Conservation (phyloP, 2,797 vertebrate species). For the Dryobates pubescens region DNA sequence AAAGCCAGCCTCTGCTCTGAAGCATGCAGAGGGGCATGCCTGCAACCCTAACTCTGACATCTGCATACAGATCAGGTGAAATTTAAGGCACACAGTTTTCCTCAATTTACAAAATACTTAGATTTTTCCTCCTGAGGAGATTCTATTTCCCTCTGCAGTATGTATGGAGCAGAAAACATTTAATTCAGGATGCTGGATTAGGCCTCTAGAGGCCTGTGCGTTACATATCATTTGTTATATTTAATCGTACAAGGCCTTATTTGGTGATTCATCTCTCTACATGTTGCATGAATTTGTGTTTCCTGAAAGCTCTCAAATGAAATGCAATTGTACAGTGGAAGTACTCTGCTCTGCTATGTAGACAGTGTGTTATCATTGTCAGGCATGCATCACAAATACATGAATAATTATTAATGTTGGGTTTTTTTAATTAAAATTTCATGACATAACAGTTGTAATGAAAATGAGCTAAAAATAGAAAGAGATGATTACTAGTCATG, state of each 20-base stretch:
- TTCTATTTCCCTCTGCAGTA: not conserved
- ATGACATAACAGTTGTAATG: not conserved
- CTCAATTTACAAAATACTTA: not conserved
- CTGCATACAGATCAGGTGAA: not conserved
- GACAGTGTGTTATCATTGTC: not conserved
- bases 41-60: not conserved
- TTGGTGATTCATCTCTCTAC: not conserved
- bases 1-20: not conserved
- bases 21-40: not conserved
- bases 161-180: not conserved
- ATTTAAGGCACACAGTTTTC: not conserved
- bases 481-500: not conserved
- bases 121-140: not conserved
- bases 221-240: not conserved
- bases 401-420: not conserved
- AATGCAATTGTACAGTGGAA: constrained; percentile 4
- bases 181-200: not conserved
- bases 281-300: constrained; percentile 17
- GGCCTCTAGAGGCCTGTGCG: not conserved
- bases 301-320: constrained; percentile 44
- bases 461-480: not conserved
- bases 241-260: not conserved
- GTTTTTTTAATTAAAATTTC: not conserved
- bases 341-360: not conserved
- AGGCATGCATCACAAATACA: not conserved